Conservation (phyloP, 2,888 invertebrate species). For the Ganaspis brasiliensis region DNA sequence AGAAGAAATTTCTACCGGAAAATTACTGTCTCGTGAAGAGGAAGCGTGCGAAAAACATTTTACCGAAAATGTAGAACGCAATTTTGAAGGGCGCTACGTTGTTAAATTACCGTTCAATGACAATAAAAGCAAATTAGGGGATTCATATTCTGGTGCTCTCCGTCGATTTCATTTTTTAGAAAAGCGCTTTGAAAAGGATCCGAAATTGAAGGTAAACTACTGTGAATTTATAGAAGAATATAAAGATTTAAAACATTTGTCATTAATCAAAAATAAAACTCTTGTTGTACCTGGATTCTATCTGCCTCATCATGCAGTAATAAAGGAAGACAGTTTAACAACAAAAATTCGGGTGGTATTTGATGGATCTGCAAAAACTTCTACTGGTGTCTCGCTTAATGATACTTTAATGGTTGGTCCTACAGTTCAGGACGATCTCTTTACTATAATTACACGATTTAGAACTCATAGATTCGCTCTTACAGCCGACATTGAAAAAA, state of each 20-base stretch:
- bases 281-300: not conserved
- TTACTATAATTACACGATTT: not conserved
- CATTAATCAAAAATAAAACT: not conserved
- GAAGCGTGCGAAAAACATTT: not conserved
- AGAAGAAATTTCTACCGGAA: not conserved
- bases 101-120: not conserved
- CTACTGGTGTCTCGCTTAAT: conserved; percentile 48
- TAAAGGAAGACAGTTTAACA: not conserved
- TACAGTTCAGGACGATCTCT: conserved; percentile 27
- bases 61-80: not conserved
- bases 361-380: no score
- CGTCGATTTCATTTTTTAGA: not conserved
- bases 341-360: no score
- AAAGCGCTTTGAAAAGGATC: not conserved
- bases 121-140: not conserved
- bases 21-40: not conserved
- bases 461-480: not conserved
- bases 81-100: not conserved
- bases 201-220: not conserved
- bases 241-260: not conserved
- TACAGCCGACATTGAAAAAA: not conserved
- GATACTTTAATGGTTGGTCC: conserved; percentile 46
- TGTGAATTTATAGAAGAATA: not conserved
- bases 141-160: not conserved
- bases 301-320: not conserved